Evolutionary conservation across 2,888 invertebrate species (phyloP).

Genomic region (Seira ritae): DNA sequence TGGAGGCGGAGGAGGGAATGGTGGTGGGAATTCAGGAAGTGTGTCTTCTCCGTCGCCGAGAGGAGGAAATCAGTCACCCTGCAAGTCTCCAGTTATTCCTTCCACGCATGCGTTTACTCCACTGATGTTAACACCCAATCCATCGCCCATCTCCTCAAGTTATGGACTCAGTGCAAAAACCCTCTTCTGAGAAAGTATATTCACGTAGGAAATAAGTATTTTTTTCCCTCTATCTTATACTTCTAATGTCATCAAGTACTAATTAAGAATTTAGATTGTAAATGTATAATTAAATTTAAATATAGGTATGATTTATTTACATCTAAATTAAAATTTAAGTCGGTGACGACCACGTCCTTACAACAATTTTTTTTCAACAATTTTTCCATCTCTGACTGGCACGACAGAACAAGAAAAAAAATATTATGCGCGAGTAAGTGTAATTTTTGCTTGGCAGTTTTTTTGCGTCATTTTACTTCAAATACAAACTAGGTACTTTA

Average conservation of each 20-base stretch:
- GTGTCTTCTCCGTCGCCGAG: conserved; percentile 71
- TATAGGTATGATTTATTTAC: no score
- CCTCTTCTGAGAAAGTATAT: conserved; percentile 72
- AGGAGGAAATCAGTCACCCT: conserved; percentile 73
- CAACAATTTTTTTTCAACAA: no score
- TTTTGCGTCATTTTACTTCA: neutral
- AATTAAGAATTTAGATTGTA: no score
- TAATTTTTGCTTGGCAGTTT: neutral
- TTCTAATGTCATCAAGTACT: neutral
- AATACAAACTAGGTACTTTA: no score
- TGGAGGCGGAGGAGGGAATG: conserved; percentile 53
- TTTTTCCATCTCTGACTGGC: no score
- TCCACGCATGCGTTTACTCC: conserved; percentile 73
- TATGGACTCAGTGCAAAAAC: conserved; percentile 73
- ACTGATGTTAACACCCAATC: conserved; percentile 74
- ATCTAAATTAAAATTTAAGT: no score
- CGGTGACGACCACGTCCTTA: no score
- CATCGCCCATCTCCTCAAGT: conserved; percentile 73
- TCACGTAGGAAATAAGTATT: neutral
- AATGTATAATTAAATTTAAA: neutral
- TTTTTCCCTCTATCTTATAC: conserved; percentile 14
- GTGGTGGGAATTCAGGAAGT: conserved; percentile 54
- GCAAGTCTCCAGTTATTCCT: conserved; percentile 74
- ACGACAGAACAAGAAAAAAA: no score
- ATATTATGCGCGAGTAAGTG: neutral